phyloP scores from a whole-genome alignment of 1,140 invertebrate genomes.

The Charaxes varanes region DNA sequence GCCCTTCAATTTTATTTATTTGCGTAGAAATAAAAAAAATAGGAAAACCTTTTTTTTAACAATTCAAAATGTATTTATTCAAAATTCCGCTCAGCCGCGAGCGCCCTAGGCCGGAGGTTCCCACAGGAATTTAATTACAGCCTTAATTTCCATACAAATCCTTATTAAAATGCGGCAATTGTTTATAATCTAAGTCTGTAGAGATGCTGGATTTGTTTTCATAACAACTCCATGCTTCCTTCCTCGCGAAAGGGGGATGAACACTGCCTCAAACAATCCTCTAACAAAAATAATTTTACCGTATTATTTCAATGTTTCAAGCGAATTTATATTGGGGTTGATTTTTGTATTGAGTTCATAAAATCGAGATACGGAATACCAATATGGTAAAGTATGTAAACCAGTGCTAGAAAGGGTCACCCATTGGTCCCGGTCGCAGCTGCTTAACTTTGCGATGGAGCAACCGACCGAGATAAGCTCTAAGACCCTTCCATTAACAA shows the following conservation, averaged over 20 bases:
- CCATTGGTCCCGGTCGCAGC: too few relatives aligned
- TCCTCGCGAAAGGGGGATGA: slow-evolving; percentile 12
- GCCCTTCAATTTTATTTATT: too few relatives aligned
- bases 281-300: slow-evolving; percentile 10
- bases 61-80: too few relatives aligned
- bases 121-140: slow-evolving; percentile 23
- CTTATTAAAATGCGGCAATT: slow-evolving; percentile 21
- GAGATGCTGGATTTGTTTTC: slow-evolving; percentile 19
- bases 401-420: too few relatives aligned
- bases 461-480: slow-evolving; percentile 2
- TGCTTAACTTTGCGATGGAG: background rate
- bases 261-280: slow-evolving; percentile 9
- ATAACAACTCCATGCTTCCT: slow-evolving; percentile 15
- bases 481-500: slow-evolving; percentile 5
- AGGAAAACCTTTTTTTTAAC: too few relatives aligned
- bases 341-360: too few relatives aligned
- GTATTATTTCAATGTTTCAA: too few relatives aligned
- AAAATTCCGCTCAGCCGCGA: too few relatives aligned
- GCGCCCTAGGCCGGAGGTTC: slow-evolving; percentile 12
- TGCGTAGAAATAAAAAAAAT: too few relatives aligned
- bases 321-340: too few relatives aligned
- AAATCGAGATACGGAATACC: too few relatives aligned
- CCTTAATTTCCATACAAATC: slow-evolving; percentile 24
- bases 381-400: too few relatives aligned
- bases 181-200: slow-evolving; percentile 19